These are phyloP conservation scores for Petrocephalus zakoni DNA, from an alignment of 2,113 vertebrate genomes.

Conservation along the genomic window DNA sequence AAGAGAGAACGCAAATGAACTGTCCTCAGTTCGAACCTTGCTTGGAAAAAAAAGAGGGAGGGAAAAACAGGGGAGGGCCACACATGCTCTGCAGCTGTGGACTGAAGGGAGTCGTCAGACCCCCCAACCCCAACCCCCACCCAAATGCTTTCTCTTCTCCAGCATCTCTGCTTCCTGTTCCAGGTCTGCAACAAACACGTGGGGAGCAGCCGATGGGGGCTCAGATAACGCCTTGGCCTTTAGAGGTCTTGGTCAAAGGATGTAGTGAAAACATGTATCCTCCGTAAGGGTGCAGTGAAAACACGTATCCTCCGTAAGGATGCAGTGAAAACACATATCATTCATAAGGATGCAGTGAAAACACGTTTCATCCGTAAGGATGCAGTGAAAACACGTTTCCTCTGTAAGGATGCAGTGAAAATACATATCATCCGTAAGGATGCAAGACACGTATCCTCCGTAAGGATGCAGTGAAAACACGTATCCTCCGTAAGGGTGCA, in stretches of 20 bases:
- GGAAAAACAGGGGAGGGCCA: slow-evolving; percentile 24
- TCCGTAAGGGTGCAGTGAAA: background rate
- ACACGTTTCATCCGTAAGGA: background rate
- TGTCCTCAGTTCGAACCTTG: slow-evolving; percentile 30
- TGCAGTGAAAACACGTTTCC: background rate
- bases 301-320: background rate
- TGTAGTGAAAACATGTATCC: background rate
- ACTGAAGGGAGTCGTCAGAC: background rate
- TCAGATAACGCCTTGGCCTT: background rate
- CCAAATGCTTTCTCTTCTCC: background rate
- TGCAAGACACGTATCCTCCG: background rate
- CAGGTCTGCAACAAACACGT: background rate
- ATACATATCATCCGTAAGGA: too few relatives aligned
- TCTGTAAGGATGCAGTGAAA: background rate
- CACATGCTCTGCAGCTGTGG: slow-evolving; percentile 32
- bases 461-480: background rate
- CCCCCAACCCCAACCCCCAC: background rate
- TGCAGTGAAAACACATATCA: background rate
- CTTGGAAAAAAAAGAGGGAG: slow-evolving; percentile 15
- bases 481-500: background rate
- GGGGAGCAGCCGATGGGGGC: background rate
- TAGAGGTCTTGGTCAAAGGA: too few relatives aligned
- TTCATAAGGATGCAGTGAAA: background rate
- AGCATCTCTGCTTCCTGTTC: background rate
- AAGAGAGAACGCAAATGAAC: background rate